phyloP scores from a whole-genome alignment of 2,113 vertebrate genomes.

The Mustela nigripes region DNA sequence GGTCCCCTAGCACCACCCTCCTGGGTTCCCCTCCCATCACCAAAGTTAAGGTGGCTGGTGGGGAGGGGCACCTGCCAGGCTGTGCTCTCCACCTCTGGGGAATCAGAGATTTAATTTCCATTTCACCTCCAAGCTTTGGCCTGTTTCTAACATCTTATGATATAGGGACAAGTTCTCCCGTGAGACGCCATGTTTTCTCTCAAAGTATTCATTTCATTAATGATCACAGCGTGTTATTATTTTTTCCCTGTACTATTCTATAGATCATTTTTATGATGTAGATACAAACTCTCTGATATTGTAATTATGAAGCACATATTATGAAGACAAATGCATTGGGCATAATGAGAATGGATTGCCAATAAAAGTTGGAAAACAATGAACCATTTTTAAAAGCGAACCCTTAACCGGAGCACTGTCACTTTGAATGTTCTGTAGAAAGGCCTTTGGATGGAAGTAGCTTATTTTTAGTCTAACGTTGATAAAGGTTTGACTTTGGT shows the following conservation, averaged over 20 bases:
- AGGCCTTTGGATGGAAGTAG: slow-evolving; percentile 63
- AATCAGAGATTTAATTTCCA: neutral
- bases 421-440: slow-evolving; percentile 64
- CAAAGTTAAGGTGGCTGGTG: slow-evolving; percentile 1
- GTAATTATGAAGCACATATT: slow-evolving; percentile 88
- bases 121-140: slow-evolving; percentile 7
- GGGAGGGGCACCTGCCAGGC: neutral
- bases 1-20: neutral
- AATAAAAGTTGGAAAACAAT: slow-evolving; percentile 85
- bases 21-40: fast-evolving
- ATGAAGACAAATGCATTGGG: slow-evolving; percentile 88
- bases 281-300: slow-evolving; percentile 89
- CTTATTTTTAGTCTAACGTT: slow-evolving; percentile 80
- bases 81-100: neutral
- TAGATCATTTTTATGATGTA: slow-evolving; percentile 88
- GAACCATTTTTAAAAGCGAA: slow-evolving; percentile 71
- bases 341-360: slow-evolving; percentile 90
- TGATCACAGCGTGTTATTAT: slow-evolving; percentile 78
- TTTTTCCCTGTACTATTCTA: slow-evolving; percentile 83
- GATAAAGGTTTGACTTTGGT: slow-evolving; percentile 78
- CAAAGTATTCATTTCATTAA: slow-evolving; percentile 83
- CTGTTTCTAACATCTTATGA: neutral
- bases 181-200: slow-evolving; percentile 52
- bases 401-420: slow-evolving; percentile 48
- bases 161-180: slow-evolving; percentile 62